phyloP scores from a whole-genome alignment of 2,888 invertebrate species.

The Acronicta alni region DNA sequence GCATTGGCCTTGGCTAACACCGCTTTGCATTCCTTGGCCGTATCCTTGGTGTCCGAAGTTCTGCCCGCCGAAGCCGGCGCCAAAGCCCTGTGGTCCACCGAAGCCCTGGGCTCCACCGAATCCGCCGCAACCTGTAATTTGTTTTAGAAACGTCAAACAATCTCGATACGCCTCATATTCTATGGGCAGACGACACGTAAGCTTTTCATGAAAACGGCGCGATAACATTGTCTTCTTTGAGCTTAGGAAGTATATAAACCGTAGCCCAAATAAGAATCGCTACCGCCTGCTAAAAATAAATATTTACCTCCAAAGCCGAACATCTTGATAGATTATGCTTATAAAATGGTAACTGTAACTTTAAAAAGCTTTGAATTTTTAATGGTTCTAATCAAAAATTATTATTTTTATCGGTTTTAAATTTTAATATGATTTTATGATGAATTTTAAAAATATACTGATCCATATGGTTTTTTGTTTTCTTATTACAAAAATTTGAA shows the following conservation, averaged over 20 bases:
- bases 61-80: conserved; percentile 38
- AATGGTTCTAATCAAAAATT: conserved; percentile 25
- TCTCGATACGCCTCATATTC: no score
- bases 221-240: no score
- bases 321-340: conserved; percentile 31
- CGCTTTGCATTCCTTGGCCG: conserved; percentile 39
- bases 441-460: conserved; percentile 55
- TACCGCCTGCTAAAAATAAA: neutral
- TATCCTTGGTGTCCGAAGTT: conserved; percentile 46
- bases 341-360: conserved; percentile 12
- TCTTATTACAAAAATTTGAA: conserved; percentile 21
- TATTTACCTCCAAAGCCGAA: conserved; percentile 48
- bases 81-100: conserved; percentile 43
- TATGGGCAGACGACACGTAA: no score
- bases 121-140: conserved; percentile 39
- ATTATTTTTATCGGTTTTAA: conserved; percentile 49
- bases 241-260: no score
- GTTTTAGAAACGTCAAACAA: neutral
- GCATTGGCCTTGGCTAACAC: conserved; percentile 26
- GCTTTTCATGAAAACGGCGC: no score
- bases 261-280: no score
- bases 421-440: conserved; percentile 47
- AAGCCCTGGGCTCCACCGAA: conserved; percentile 45
- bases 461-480: conserved; percentile 6
- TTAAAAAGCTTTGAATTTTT: conserved; percentile 28